Base-by-base conservation (phyloP, 2,797 vertebrate species). In the Acanthornis magna region DNA sequence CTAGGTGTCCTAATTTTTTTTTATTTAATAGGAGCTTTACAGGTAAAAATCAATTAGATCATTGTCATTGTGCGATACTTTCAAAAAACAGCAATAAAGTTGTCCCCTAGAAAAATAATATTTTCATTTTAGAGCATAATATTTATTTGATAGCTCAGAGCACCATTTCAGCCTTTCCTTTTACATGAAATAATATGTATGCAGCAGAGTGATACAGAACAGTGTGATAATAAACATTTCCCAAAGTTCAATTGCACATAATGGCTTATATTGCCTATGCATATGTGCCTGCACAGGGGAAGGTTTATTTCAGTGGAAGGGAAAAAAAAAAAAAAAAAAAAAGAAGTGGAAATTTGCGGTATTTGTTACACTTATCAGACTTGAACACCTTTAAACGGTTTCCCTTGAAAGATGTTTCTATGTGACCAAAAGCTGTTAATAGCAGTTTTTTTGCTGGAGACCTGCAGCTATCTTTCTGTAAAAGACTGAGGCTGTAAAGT, bases 281-380 rank as follows among this genome's bases (percentile, higher is more conserved):
- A 62, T 48, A 86, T 82, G 81, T 87, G 68, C 48, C 54, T 38
- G 29, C 74, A 74, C 38, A 72, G 9, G 14, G 2, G 4, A 75
- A 82, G 50, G 16, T 88, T 91, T 60, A 67, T 93, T 94, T 76
- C 50, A 76, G 61, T 29, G 7, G 0, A 5, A 10, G 21, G 17
- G 36, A 36, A 36, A 36, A 36, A 19, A 21, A 17, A 30, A 27
- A 25, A 21, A 11, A 8, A 27, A 29, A 16, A 51, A 51, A 10
- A 17, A 25, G 2, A 40, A 58, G 30, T 63, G 21, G 51, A 80
- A 93, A 65, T 79, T 76, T 71, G 70, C 51, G 55, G 83, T 66
- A 86, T 93, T 90, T 75, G 29, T 96, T 93, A 88, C 25, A 83
- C 65, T 97, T 95, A 93, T 80, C 82, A 70, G 94, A 67, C 75